Percentiles rank a stretch among this genome's conserved stretches.
Conservation (phyloP, 2,113 vertebrate genomes). For the Corydoras maculifer region DNA sequence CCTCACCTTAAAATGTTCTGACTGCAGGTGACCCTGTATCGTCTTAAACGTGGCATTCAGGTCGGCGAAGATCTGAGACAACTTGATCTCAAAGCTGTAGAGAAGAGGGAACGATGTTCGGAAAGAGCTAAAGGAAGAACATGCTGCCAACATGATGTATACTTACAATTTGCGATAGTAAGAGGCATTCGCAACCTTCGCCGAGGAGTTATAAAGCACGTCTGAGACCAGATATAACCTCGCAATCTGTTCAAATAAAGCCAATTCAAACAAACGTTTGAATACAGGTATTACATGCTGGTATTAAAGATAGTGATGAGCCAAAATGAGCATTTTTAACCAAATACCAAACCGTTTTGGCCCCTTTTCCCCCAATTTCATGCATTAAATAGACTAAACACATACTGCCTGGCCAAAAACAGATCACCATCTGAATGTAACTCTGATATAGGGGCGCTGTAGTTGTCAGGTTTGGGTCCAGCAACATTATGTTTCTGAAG, state of each 20-base stretch:
- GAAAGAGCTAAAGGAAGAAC: conserved; percentile 38
- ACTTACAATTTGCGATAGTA: conserved; percentile 99
- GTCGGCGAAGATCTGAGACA: conserved; percentile 96
- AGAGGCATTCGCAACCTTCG: conserved; percentile 96
- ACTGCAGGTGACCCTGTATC: conserved; percentile 97
- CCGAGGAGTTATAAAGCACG: conserved; percentile 96
- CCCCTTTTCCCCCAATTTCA: too few species aligned
- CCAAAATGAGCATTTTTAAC: too few species aligned
- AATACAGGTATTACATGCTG: too few species aligned
- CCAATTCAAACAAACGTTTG: background rate
- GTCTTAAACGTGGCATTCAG: conserved; percentile 94
- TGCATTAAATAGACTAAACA: too few species aligned
- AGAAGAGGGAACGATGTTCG: conserved; percentile 41
- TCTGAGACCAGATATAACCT: conserved; percentile 96
- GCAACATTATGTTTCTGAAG: too few species aligned
- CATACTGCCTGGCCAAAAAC: too few species aligned
- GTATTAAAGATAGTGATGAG: too few species aligned
- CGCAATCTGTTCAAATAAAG: conserved; percentile 77
- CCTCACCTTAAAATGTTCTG: conserved; percentile 97
- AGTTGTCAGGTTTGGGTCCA: too few species aligned
- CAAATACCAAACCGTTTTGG: too few species aligned
- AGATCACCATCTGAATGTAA: too few species aligned
- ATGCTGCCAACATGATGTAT: background rate
- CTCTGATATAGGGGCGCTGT: too few species aligned
- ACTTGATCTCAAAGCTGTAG: conserved; percentile 93